These are phyloP conservation scores for Meganola albula DNA, from an alignment of 2,888 invertebrate species.

Conservation along the genomic window DNA sequence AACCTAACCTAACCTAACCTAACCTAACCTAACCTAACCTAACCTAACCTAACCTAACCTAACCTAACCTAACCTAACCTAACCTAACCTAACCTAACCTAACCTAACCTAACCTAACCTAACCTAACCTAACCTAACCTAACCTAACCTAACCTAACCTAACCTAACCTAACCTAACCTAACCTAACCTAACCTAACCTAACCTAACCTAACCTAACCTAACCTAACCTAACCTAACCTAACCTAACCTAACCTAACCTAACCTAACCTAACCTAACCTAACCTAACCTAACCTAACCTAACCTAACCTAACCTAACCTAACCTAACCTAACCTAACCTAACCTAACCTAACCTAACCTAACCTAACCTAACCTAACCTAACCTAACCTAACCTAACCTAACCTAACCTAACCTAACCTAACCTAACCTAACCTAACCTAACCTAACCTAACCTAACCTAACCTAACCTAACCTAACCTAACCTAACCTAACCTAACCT, in stretches of 20 bases:
- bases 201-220: constrained; percentile 23
- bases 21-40: constrained; percentile 18
- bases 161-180: constrained; percentile 22
- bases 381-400: not conserved
- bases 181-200: constrained; percentile 22
- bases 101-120: constrained; percentile 26
- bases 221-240: constrained; percentile 21
- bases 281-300: constrained; percentile 21
- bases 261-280: not conserved
- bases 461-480: constrained; percentile 19
- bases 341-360: constrained; percentile 14
- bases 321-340: constrained; percentile 22
- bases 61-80: constrained; percentile 15
- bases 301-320: constrained; percentile 20
- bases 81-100: constrained; percentile 24
- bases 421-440: constrained; percentile 20
- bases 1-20: constrained; percentile 12
- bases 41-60: constrained; percentile 12
- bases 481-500: constrained; percentile 21
- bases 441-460: constrained; percentile 23
- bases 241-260: constrained; percentile 3
- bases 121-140: constrained; percentile 25
- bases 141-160: constrained; percentile 23
- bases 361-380: constrained; percentile 1
- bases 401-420: not conserved